Conservation (phyloP, 2,888 invertebrate genomes). For the Aspidiotus rigidus region DNA sequence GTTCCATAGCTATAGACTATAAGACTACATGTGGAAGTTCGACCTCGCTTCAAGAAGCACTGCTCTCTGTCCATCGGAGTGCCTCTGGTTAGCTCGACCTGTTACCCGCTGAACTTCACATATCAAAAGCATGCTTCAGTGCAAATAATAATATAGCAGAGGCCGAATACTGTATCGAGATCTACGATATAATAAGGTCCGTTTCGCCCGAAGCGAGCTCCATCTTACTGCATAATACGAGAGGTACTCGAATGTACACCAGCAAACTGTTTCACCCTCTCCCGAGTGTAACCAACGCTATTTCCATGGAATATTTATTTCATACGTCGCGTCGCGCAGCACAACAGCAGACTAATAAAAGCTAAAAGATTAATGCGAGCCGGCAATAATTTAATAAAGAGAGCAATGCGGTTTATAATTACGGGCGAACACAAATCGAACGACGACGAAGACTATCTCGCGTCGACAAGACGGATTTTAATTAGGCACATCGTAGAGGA, state of each 20-base stretch:
- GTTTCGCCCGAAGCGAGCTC: conserved; percentile 12
- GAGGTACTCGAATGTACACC: too few species aligned
- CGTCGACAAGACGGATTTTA: neutral
- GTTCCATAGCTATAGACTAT: too few species aligned
- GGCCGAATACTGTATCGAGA: conserved; percentile 21
- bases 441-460: neutral
- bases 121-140: conserved; percentile 31
- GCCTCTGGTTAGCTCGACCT: conserved; percentile 32
- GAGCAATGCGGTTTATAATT: conserved; percentile 4
- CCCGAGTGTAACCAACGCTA: neutral
- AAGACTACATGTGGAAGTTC: too few species aligned
- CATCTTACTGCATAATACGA: neutral
- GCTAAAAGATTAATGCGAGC: neutral
- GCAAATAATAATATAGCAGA: conserved; percentile 20
- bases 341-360: neutral
- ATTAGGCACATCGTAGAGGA: neutral
- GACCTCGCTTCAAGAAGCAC: too few species aligned
- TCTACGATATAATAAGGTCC: conserved; percentile 29
- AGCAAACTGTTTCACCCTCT: neutral
- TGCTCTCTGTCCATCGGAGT: conserved; percentile 4
- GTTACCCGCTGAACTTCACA: conserved; percentile 33
- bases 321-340: neutral
- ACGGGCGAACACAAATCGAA: neutral
- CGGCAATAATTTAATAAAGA: conserved; percentile 1
- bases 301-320: conserved; percentile 1